Evolutionary conservation across 2,797 vertebrate genomes (phyloP), one percentile per base, ranked within the genome.

Genomic region (Thunnus albacares): DNA sequence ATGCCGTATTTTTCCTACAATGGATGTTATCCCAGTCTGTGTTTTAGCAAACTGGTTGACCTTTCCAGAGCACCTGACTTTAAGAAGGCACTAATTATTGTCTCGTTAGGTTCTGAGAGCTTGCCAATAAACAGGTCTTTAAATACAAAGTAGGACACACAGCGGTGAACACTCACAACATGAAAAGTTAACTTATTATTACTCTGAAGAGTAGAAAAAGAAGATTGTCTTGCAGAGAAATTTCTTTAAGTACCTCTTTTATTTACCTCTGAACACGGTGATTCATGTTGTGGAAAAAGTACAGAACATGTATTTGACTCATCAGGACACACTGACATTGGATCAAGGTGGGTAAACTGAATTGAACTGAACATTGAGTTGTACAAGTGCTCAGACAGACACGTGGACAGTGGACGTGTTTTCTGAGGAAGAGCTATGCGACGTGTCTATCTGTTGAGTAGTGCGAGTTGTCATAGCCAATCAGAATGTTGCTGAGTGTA

Each of bases 21-120:
- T 57, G 12, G 58, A 20, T 33, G n/a, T 38, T 15, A 51, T 60
- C 30, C 12, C 3, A 13, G 14, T 52, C 51, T 60, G 24, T 30
- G 58, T 63, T 64, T 70, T 28, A n/a, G 28, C 28, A 80, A 81
- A 84, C 43, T 30, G 45, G 18, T 43, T 81, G 78, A 81, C 86
- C 87, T 92, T 91, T 89, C 20, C 6, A 14, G n/a, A 55, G 65
- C 63, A 79, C 61, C 59, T 78, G 57, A 53, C 41, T 78, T 41
- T 71, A 75, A 77, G 43, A 63, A 77, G 72, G 68, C 61, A 11
- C 55, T 85, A 77, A 89, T 86, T 77, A 18, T 2, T 22, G 45
- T 75, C 57, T 53, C 47, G 20, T 81, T 75, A 74, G 41, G 30
- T 49, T 63, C 28, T 1, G 2, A 62, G 73, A 51, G 77, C 26